Conservation (phyloP, 2,797 vertebrate genomes). For the Harpagifer antarcticus region DNA sequence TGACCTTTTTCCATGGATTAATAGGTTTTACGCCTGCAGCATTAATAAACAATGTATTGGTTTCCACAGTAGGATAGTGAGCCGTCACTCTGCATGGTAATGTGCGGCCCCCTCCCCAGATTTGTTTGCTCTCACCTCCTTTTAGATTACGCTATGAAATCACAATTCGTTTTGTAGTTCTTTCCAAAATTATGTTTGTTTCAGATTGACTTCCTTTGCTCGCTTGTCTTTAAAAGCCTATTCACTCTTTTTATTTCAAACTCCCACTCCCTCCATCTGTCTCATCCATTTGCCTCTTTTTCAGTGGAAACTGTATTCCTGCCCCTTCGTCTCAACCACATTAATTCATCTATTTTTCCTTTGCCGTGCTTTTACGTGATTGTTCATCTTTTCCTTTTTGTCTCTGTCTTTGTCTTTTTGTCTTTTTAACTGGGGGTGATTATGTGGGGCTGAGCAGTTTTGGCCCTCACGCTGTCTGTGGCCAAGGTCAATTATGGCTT, state of each 20-base stretch:
- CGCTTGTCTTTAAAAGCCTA: slow-evolving; percentile 36
- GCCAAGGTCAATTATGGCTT: slow-evolving; percentile 86
- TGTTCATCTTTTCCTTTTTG: slow-evolving; percentile 37
- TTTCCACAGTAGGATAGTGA: slow-evolving; percentile 67
- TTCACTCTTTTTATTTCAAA: slow-evolving; percentile 38
- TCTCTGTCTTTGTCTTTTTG: slow-evolving; percentile 41
- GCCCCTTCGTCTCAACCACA: background rate
- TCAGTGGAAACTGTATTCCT: slow-evolving; percentile 5
- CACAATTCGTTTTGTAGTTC: slow-evolving; percentile 35
- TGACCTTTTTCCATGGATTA: slow-evolving; percentile 84
- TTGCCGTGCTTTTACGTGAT: slow-evolving; percentile 13
- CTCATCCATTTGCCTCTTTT: slow-evolving; percentile 36
- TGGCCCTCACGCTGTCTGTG: slow-evolving; percentile 72
- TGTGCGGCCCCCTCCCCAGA: slow-evolving; percentile 17
- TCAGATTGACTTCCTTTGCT: slow-evolving; percentile 25
- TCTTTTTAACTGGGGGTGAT: slow-evolving; percentile 72
- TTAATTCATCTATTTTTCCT: slow-evolving; percentile 10
- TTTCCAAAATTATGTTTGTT: slow-evolving; percentile 39
- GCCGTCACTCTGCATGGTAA: slow-evolving; percentile 76
- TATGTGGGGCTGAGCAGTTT: slow-evolving; percentile 78
- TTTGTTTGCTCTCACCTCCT: slow-evolving; percentile 59
- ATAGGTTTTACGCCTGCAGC: slow-evolving; percentile 81
- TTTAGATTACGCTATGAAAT: slow-evolving; percentile 41
- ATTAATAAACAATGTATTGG: slow-evolving; percentile 84
- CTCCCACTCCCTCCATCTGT: slow-evolving; percentile 56